Evolutionary conservation across 2,113 vertebrate species (phyloP).

Genomic region (Gobio gobio): DNA sequence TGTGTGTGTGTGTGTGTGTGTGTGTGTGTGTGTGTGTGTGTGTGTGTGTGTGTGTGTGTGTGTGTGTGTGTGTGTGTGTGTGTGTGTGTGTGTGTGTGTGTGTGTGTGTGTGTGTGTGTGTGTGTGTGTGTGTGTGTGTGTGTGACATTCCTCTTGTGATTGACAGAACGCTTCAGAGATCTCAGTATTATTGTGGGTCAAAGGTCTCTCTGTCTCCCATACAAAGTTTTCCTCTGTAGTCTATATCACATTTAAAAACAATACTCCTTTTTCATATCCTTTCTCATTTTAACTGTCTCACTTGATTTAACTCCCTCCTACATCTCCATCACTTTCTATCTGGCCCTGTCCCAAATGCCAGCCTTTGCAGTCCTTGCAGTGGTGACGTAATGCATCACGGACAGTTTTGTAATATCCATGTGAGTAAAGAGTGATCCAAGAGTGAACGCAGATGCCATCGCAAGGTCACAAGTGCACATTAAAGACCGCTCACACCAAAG

Average conservation of each 20-base stretch:
- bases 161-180: constrained; percentile 49
- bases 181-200: constrained; percentile 49
- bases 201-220: constrained; percentile 45
- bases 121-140: not conserved
- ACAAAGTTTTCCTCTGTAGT: not conserved
- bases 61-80: constrained; percentile 28
- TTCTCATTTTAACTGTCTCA: not conserved
- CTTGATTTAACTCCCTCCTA: not conserved
- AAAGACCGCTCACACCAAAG: too few species aligned
- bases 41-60: constrained; percentile 23
- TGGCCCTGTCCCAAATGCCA: not conserved
- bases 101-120: constrained; percentile 36
- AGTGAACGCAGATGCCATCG: not conserved
- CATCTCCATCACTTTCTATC: not conserved
- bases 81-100: constrained; percentile 12
- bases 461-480: not conserved
- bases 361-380: not conserved
- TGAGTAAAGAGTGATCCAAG: not conserved
- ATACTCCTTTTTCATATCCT: not conserved
- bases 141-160: constrained; percentile 58
- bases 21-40: constrained; percentile 20
- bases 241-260: not conserved
- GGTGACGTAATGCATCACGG: not conserved
- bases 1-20: constrained; percentile 29
- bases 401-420: not conserved